Conservation (phyloP, 2,888 invertebrate species). For the Ctena decussata region DNA sequence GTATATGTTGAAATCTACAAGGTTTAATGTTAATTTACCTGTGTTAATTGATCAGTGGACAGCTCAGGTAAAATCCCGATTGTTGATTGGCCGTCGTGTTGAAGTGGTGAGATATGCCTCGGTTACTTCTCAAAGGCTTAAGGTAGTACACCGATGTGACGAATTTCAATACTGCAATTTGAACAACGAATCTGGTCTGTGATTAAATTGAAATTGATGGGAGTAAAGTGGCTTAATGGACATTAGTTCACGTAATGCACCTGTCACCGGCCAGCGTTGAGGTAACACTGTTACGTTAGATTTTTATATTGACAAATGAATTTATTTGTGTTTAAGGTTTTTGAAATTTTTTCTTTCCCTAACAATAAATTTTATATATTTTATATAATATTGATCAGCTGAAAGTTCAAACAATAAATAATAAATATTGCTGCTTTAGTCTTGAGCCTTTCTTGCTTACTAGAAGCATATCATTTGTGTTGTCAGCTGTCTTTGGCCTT, state of each 20-base stretch:
- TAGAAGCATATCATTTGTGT: too few relatives aligned
- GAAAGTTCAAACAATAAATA: too few relatives aligned
- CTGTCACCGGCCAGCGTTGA: background rate
- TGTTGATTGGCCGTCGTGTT: background rate
- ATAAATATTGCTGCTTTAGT: too few relatives aligned
- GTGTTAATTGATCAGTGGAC: constrained; percentile 2
- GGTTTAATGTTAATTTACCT: background rate
- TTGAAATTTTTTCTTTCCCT: too few relatives aligned
- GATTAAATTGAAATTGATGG: constrained; percentile 9
- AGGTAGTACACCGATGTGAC: background rate
- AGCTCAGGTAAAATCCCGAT: background rate
- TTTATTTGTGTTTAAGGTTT: too few relatives aligned
- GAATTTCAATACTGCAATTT: constrained; percentile 4
- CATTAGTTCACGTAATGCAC: background rate
- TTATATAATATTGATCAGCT: too few relatives aligned
- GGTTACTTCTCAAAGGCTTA: background rate
- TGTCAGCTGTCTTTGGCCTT: too few relatives aligned
- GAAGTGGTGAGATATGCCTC: background rate
- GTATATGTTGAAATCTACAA: background rate
- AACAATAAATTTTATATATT: too few relatives aligned
- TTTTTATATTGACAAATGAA: too few relatives aligned
- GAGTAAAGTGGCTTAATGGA: background rate
- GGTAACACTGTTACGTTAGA: background rate
- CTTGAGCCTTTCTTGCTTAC: too few relatives aligned
- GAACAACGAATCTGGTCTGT: background rate